A percentile compares a stretch with the other conserved stretches of the same genome.
Conservation (phyloP, 2,113 vertebrate genomes). For the Tyto alba region DNA sequence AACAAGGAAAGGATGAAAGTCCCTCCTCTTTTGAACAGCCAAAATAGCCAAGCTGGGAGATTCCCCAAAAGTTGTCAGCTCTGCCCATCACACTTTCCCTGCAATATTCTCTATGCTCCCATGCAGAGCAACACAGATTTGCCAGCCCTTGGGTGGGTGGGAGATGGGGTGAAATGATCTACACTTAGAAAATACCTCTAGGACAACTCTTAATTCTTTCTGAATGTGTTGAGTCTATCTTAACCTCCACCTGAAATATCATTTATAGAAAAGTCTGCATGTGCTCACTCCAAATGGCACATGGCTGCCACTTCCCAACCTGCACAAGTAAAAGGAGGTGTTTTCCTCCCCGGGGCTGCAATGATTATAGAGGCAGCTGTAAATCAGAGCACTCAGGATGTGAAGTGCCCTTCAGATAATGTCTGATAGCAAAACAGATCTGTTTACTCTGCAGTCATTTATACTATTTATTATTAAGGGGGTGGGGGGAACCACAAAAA, state of each 20-base stretch:
- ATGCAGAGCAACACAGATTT: background rate
- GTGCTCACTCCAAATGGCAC: background rate
- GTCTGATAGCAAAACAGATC: conserved; percentile 26
- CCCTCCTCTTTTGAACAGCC: background rate
- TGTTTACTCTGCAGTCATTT: conserved; percentile 20
- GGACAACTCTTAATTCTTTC: background rate
- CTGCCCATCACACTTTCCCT: background rate
- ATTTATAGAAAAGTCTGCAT: background rate
- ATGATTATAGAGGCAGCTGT: conserved; percentile 31
- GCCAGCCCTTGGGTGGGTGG: background rate
- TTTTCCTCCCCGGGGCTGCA: conserved; percentile 19
- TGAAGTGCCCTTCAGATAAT: conserved; percentile 62
- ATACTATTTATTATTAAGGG: background rate
- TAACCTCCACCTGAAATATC: background rate
- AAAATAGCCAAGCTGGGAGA: background rate
- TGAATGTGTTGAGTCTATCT: background rate
- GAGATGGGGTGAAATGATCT: background rate
- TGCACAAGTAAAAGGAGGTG: background rate
- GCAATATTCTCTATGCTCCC: background rate
- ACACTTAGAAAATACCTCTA: background rate
- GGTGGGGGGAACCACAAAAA: background rate
- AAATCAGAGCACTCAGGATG: conserved; percentile 23
- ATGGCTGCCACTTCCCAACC: background rate
- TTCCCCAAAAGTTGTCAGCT: background rate
- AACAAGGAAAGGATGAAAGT: background rate